A percentile compares a stretch with the other conserved stretches of the same genome.
These are phyloP conservation scores for Hypocryptadius cinnamomeus DNA, from an alignment of 2,113 vertebrate species.

Conservation along the genomic window DNA sequence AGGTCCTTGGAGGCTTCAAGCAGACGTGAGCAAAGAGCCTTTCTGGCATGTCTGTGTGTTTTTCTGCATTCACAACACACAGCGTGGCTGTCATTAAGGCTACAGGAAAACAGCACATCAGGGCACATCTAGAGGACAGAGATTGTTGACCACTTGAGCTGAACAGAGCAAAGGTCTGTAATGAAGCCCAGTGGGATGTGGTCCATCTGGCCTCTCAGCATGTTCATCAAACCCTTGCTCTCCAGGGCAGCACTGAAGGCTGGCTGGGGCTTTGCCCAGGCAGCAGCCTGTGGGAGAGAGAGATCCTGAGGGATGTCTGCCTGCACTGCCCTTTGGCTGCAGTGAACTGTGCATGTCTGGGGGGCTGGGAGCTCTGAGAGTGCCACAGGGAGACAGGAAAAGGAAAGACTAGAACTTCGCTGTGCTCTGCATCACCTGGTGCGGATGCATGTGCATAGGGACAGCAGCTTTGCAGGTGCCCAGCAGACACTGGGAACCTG, in stretches of 20 bases:
- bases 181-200: not conserved
- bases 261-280: not conserved
- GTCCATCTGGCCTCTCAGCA: not conserved
- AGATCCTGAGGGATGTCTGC: not conserved
- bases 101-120: not conserved
- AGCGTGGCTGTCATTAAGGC: not conserved
- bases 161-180: conserved; percentile 18
- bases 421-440: accelerated
- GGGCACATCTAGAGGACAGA: not conserved
- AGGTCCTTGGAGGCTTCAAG: not conserved
- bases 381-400: accelerated
- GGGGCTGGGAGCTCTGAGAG: not conserved
- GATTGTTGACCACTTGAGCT: not conserved
- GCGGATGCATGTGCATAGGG: not conserved
- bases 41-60: not conserved
- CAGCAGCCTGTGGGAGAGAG: not conserved
- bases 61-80: not conserved
- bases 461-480: not conserved
- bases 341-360: not conserved
- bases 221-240: not conserved
- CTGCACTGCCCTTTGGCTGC: not conserved
- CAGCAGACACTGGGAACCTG: not conserved
- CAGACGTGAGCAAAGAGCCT: not conserved
- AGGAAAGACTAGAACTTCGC: not conserved
- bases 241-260: not conserved